Conservation (phyloP, 2,888 invertebrate species). For the Drosophila robusta region DNA sequence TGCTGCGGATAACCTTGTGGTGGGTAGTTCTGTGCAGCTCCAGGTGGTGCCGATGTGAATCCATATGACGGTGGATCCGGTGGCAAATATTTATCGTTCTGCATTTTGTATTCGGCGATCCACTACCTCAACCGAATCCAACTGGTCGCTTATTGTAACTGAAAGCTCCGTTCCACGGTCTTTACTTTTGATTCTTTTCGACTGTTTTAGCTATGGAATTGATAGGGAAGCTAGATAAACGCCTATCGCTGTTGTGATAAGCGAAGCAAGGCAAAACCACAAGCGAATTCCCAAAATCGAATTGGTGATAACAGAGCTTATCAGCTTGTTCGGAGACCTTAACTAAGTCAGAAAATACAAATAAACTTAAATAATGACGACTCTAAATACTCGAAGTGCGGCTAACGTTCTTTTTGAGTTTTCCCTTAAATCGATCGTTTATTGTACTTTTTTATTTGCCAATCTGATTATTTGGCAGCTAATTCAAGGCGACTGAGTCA, state of each 20-base stretch:
- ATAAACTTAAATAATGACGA: neutral
- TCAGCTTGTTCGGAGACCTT: constrained; percentile 2
- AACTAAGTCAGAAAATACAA: neutral
- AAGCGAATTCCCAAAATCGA: constrained; percentile 2
- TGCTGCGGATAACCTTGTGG: constrained; percentile 24
- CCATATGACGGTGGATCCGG: constrained; percentile 32
- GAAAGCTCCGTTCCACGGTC: constrained; percentile 5
- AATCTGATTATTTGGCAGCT: neutral
- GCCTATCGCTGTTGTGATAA: constrained; percentile 36
- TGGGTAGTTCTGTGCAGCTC: constrained; percentile 3
- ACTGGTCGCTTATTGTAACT: constrained; percentile 19
- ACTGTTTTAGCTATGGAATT: neutral
- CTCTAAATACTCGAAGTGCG: neutral
- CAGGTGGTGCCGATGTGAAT: constrained; percentile 32
- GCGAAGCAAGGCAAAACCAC: neutral
- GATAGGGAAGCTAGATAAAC: constrained; percentile 23
- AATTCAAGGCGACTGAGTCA: neutral
- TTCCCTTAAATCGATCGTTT: neutral
- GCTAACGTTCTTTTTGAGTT: neutral
- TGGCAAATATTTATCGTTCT: constrained; percentile 59
- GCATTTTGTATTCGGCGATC: constrained; percentile 35
- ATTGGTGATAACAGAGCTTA: constrained; percentile 25
- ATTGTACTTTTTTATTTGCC: neutral
- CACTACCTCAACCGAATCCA: constrained; percentile 3
- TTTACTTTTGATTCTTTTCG: constrained; percentile 18